Percentiles rank a stretch among this genome's conserved stretches.
These are phyloP conservation scores for Drosophila littoralis DNA, from an alignment of 1,140 invertebrate genomes.

Conservation along the genomic window DNA sequence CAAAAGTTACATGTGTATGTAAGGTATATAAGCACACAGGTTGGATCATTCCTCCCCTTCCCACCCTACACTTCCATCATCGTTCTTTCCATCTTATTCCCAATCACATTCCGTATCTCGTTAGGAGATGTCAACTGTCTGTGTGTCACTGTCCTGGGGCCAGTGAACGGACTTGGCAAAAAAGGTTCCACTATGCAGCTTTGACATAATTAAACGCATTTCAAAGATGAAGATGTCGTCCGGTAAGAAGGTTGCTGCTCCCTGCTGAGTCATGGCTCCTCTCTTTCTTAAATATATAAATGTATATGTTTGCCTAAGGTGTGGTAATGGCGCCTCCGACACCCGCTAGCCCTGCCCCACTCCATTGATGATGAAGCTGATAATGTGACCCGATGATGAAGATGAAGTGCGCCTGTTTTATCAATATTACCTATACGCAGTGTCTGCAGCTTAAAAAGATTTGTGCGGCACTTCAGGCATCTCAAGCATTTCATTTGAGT, in stretches of 20 bases:
- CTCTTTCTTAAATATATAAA: constrained; percentile 4
- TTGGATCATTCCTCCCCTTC: neutral
- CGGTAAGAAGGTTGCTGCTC: constrained; percentile 13
- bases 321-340: constrained; percentile 44
- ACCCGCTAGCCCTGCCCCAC: constrained; percentile 7
- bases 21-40: constrained; percentile 44
- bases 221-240: constrained; percentile 78
- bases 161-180: constrained; percentile 14
- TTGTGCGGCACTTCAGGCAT: constrained; percentile 67
- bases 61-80: neutral
- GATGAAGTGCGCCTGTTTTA: constrained; percentile 69
- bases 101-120: constrained; percentile 22
- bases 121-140: constrained; percentile 27
- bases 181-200: constrained; percentile 52
- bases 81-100: constrained; percentile 8
- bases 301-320: constrained; percentile 36
- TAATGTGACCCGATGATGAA: constrained; percentile 69
- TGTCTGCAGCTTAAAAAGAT: constrained; percentile 67
- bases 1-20: neutral
- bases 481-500: constrained; percentile 65
- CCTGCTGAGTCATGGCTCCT: constrained; percentile 41
- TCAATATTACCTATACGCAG: constrained; percentile 66
- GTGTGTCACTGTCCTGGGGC: constrained; percentile 17
- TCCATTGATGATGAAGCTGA: constrained; percentile 69
- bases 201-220: constrained; percentile 82